Evolutionary conservation across 2,113 vertebrate species (phyloP).

Genomic region (Ibidorhyncha struthersii): DNA sequence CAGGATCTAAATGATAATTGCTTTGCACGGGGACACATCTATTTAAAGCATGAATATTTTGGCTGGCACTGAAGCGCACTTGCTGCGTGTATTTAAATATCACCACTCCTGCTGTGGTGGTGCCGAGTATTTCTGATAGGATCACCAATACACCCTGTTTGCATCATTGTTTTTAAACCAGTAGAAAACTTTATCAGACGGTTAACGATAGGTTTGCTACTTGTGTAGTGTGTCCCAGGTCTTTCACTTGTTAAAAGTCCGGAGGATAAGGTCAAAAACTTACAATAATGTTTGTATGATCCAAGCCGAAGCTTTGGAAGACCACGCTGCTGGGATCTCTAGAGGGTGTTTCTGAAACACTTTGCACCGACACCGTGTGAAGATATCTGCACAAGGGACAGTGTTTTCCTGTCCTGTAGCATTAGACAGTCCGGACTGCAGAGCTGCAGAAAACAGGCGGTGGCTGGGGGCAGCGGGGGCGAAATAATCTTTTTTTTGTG

Average conservation of each 20-base stretch:
- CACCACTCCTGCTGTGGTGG: background rate
- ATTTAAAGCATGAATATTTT: background rate
- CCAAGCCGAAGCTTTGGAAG: background rate
- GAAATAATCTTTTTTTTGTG: fast-evolving
- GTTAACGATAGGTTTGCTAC: background rate
- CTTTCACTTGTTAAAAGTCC: background rate
- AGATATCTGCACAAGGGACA: fast-evolving
- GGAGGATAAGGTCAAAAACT: background rate
- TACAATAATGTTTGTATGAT: fast-evolving
- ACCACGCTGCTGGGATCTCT: background rate
- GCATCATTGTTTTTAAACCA: background rate
- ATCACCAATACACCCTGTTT: background rate
- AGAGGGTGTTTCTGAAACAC: background rate
- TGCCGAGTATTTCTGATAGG: background rate
- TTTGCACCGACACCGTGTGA: fast-evolving
- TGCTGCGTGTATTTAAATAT: too few relatives aligned
- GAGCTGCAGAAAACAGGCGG: fast-evolving
- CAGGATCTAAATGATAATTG: background rate
- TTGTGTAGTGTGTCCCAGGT: background rate
- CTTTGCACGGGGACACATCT: background rate
- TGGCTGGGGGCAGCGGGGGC: fast-evolving
- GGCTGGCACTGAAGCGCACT: background rate
- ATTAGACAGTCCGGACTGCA: fast-evolving
- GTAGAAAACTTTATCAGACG: background rate
- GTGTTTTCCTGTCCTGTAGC: fast-evolving